Evolutionary conservation across 2,113 vertebrate genomes (phyloP).

Genomic region (Neotragus pygmaeus): DNA sequence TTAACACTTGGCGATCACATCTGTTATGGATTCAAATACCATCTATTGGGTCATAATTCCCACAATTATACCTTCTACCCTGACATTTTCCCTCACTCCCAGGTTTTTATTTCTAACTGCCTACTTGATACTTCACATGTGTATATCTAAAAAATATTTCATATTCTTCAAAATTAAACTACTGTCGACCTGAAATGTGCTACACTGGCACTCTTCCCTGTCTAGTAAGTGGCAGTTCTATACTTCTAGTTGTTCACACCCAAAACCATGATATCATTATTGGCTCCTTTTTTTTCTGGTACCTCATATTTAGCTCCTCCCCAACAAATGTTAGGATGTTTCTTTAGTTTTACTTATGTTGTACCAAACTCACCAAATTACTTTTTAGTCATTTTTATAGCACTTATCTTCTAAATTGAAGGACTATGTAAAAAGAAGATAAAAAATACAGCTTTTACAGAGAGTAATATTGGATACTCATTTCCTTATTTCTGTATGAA

Average conservation of each 20-base stretch:
- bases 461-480: constrained; percentile 40
- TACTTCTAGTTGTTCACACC: not conserved
- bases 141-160: not conserved
- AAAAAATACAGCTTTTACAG: constrained; percentile 58
- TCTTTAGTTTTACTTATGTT: not conserved
- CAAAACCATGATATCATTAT: not conserved
- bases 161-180: not conserved
- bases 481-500: constrained; percentile 61
- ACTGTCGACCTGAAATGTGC: not conserved
- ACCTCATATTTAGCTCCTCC: not conserved
- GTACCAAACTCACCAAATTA: not conserved
- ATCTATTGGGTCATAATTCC: not conserved
- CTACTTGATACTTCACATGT: not conserved
- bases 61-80: not conserved
- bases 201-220: not conserved
- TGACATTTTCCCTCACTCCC: not conserved
- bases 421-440: not conserved
- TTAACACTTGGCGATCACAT: not conserved
- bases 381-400: not conserved
- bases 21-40: not conserved
- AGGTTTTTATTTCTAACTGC: constrained; percentile 7
- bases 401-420: constrained; percentile 1
- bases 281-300: not conserved
- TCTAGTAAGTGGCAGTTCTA: not conserved
- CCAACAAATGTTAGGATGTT: not conserved